phyloP scores from a whole-genome alignment of 1,140 invertebrate species.

The Geopemphigus sp. region DNA sequence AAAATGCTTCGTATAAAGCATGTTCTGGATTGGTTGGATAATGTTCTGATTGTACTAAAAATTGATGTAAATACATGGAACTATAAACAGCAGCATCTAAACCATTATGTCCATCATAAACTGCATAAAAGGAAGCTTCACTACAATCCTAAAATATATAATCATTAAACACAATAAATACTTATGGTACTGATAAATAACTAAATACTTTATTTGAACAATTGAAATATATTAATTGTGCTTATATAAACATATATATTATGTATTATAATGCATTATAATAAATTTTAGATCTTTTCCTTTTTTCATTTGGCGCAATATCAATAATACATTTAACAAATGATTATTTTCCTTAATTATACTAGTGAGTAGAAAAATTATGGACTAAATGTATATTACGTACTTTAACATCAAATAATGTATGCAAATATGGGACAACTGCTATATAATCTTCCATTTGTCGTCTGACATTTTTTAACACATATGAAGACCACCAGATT shows the following conservation, averaged over 20 bases:
- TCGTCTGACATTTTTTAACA: slow-evolving; percentile 76
- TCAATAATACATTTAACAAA: too few relatives aligned
- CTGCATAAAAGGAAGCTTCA: slow-evolving; percentile 79
- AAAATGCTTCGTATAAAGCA: slow-evolving; percentile 79
- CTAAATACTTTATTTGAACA: too few relatives aligned
- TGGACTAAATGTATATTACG: slow-evolving; percentile 53
- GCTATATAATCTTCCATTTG: slow-evolving; percentile 86
- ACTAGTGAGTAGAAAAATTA: neutral
- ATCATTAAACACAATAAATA: neutral
- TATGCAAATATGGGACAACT: slow-evolving; percentile 70
- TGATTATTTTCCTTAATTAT: too few relatives aligned
- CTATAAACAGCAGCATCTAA: slow-evolving; percentile 83
- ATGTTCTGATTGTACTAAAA: slow-evolving; percentile 71
- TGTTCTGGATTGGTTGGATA: slow-evolving; percentile 67
- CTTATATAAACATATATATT: too few relatives aligned
- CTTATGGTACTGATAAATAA: neutral
- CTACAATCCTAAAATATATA: slow-evolving; percentile 57
- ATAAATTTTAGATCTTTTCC: too few relatives aligned
- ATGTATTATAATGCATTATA: too few relatives aligned
- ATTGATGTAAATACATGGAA: slow-evolving; percentile 82
- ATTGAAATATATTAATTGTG: too few relatives aligned
- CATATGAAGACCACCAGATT: slow-evolving; percentile 53
- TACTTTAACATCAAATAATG: slow-evolving; percentile 67
- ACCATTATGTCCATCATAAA: slow-evolving; percentile 96
- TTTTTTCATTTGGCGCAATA: too few relatives aligned